Evolutionary conservation across 1,140 invertebrate species (phyloP).

Genomic region (Zeugodacus cucurbitae): DNA sequence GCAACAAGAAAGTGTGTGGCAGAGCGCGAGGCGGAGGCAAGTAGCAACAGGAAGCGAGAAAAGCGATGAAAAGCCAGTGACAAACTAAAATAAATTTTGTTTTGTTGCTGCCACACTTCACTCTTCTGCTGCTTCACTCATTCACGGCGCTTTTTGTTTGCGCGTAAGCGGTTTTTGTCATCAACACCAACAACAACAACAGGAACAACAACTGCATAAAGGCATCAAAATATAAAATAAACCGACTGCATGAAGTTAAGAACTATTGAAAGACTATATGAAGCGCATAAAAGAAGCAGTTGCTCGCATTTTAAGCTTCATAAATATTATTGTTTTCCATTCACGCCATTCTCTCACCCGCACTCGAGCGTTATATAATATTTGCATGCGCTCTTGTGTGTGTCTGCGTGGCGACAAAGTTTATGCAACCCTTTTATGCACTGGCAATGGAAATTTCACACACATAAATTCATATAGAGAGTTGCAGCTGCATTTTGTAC

Average conservation of each 20-base stretch:
- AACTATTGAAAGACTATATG: conserved; percentile 9
- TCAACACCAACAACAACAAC: background rate
- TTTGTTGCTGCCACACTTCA: background rate
- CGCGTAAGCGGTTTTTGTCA: conserved; percentile 21
- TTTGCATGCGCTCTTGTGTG: background rate
- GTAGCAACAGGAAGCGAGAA: background rate
- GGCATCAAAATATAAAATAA: background rate
- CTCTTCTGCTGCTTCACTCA: background rate
- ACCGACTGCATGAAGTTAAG: background rate
- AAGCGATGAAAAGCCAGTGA: background rate
- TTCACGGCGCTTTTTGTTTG: background rate
- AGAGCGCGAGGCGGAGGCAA: background rate
- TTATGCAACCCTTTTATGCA: background rate
- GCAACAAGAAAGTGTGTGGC: background rate
- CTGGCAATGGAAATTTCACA: background rate
- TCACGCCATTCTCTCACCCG: background rate
- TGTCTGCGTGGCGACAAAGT: background rate
- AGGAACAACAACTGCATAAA: background rate
- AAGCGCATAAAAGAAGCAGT: conserved; percentile 6
- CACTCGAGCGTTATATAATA: too few species aligned
- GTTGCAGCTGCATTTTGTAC: background rate
- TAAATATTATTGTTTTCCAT: conserved; percentile 21
- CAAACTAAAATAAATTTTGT: background rate
- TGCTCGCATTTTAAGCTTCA: conserved; percentile 8
- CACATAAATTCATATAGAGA: background rate